Evolutionary conservation across 2,888 invertebrate species (phyloP).

Genomic region (Baccha elongata): DNA sequence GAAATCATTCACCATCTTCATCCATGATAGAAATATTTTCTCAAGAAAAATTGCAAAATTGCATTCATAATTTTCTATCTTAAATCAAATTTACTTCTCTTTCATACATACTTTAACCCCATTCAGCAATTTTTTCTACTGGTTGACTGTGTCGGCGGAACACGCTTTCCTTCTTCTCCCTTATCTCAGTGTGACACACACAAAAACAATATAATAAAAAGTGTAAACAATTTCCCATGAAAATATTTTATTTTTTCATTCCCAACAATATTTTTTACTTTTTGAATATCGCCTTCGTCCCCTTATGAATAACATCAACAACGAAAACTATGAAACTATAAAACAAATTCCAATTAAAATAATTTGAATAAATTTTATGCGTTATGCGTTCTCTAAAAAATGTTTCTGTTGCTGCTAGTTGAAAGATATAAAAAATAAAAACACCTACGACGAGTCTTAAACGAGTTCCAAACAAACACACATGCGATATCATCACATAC

Average conservation of each 20-base stretch:
- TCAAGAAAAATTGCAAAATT: conserved; percentile 29
- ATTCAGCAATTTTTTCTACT: conserved; percentile 19
- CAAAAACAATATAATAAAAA: conserved; percentile 60
- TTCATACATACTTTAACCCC: conserved; percentile 50
- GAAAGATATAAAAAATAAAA: conserved; percentile 13
- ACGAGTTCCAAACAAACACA: conserved; percentile 58
- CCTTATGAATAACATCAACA: conserved; percentile 59
- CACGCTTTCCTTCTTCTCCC: conserved; percentile 14
- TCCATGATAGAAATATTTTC: background rate
- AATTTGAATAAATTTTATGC: conserved; percentile 73
- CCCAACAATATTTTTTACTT: background rate
- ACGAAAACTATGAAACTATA: conserved; percentile 38
- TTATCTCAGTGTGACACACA: conserved; percentile 41
- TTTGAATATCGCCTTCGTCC: conserved; percentile 19
- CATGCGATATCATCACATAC: conserved; percentile 43
- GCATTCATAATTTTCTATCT: conserved; percentile 32
- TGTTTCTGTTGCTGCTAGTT: conserved; percentile 30
- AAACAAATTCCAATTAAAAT: conserved; percentile 70
- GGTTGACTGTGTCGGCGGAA: conserved; percentile 22
- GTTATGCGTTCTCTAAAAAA: conserved; percentile 61
- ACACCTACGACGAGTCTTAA: conserved; percentile 66
- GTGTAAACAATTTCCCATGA: conserved; percentile 64
- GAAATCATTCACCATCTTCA: conserved; percentile 1
- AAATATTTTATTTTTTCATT: background rate
- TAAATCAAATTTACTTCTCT: conserved; percentile 39